Percentiles rank a stretch among this genome's conserved stretches.
phyloP scores from a whole-genome alignment of 2,888 invertebrate species.

The Hydraecia micacea region DNA sequence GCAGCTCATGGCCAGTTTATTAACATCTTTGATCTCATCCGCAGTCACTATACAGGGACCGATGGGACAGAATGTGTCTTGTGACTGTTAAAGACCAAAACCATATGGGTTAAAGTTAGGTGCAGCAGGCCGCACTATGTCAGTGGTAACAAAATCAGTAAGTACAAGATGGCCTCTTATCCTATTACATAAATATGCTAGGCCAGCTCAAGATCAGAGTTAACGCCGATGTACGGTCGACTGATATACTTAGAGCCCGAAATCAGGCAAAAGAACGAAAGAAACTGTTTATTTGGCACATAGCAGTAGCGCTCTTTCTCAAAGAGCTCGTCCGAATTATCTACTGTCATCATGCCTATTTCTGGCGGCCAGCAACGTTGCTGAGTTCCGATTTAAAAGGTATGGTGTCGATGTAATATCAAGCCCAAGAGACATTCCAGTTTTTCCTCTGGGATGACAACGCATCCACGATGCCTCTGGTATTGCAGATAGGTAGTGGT shows the following conservation, averaged over 20 bases:
- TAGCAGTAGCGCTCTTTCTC: background rate
- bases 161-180: background rate
- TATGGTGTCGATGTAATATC: background rate
- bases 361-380: background rate
- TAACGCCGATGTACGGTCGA: background rate
- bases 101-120: background rate
- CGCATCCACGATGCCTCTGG: background rate
- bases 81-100: constrained; percentile 83
- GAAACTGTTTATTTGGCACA: background rate
- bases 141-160: background rate
- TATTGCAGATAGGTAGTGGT: background rate
- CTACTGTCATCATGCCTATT: background rate
- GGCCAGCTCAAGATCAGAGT: background rate
- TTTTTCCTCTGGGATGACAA: background rate
- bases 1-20: constrained; percentile 92
- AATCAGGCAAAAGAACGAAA: too few species aligned
- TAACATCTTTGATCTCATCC: constrained; percentile 93
- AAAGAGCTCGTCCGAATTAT: background rate
- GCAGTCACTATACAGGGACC: constrained; percentile 95
- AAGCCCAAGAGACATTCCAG: background rate
- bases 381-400: background rate
- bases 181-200: background rate
- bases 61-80: constrained; percentile 97
- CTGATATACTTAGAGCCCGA: background rate
- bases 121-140: background rate